Evolutionary conservation across 2,888 invertebrate species (phyloP), one percentile per base, ranked within the genome.

Genomic region (Eurytoma californica): DNA sequence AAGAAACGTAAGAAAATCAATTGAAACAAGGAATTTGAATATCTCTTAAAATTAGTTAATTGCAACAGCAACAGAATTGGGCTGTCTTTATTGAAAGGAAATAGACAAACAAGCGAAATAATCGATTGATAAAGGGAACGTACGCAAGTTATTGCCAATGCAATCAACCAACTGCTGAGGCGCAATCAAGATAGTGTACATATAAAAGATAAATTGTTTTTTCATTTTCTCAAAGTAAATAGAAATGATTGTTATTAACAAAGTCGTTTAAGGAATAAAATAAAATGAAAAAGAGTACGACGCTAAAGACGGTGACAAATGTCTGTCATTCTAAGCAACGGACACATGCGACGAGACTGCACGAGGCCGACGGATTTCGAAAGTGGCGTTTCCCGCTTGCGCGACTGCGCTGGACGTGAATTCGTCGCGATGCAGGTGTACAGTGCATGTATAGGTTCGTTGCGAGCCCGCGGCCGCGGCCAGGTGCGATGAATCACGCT

Each of bases 401-500:
- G 51, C 18, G 30, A 7, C 39, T 7, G 39, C 39, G 39, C 7
- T 39, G 9, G 7, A 39, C 5, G 39, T 39, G 9, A 39, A 39
- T 39, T 9, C n/a, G 24, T 39, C 39, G 9, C 39, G 39, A 30
- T 0, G 39, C 39, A 39, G 39, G 39, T 39, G 30, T 30, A 3
- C 30, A 30, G 30, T 30, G 39, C 39, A 39, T 9, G 39, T 39
- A 30, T 4, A 39, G 39, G 0, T 39, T 39, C 47, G 2, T 0
- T 16, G 55, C 13, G 16, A 5, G 28, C 24, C 13, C 13, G n/a
- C 60, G 30, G 58, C 65, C 70, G 70, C 61, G 72, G 14, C 58
- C 79, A 74, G 79, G 79, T 74, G 65, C 49, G 39, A 68, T 79
- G 79, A 79, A 65, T 79, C 79, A 79, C 20, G 65, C 79, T 51